phyloP scores from a whole-genome alignment of 2,113 vertebrate genomes.

The Lota lota region DNA sequence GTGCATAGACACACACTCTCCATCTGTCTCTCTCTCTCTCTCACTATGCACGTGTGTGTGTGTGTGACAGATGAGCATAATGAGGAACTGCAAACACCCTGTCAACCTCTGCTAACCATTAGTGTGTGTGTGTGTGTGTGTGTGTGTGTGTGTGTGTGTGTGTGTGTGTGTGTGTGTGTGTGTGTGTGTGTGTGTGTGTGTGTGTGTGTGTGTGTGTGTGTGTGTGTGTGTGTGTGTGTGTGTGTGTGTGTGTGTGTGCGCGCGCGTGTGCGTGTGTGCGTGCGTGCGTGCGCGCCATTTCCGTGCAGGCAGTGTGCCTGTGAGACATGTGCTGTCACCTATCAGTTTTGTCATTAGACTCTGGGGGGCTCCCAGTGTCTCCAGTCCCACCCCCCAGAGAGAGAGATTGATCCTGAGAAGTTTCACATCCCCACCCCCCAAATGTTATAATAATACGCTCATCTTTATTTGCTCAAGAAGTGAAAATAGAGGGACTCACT shows the following conservation, averaged over 20 bases:
- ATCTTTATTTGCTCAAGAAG: background rate
- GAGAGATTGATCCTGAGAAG: background rate
- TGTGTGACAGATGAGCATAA: constrained; percentile 34
- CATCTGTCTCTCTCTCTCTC: constrained; percentile 6
- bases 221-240: constrained; percentile 30
- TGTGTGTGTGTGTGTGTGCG: constrained; percentile 12
- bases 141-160: constrained; percentile 18
- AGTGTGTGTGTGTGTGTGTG: constrained; percentile 26
- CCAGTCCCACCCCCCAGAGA: background rate
- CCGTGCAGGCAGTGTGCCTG: background rate
- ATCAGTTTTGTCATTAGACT: constrained; percentile 68
- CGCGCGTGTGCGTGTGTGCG: constrained; percentile 10
- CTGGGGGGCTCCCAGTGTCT: background rate
- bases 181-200: too few relatives aligned
- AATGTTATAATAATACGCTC: background rate
- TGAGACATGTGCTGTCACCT: constrained; percentile 61
- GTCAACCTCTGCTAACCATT: constrained; percentile 57
- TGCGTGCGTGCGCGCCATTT: background rate
- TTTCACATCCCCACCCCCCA: background rate
- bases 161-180: too few relatives aligned
- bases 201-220: constrained; percentile 13
- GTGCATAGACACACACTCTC: constrained; percentile 25
- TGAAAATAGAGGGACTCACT: background rate
- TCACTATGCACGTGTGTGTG: constrained; percentile 4
- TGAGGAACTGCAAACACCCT: constrained; percentile 56